Evolutionary conservation across 2,113 vertebrate genomes (phyloP), one percentile per base, ranked within the genome.

Genomic region (Oophaga pumilio): DNA sequence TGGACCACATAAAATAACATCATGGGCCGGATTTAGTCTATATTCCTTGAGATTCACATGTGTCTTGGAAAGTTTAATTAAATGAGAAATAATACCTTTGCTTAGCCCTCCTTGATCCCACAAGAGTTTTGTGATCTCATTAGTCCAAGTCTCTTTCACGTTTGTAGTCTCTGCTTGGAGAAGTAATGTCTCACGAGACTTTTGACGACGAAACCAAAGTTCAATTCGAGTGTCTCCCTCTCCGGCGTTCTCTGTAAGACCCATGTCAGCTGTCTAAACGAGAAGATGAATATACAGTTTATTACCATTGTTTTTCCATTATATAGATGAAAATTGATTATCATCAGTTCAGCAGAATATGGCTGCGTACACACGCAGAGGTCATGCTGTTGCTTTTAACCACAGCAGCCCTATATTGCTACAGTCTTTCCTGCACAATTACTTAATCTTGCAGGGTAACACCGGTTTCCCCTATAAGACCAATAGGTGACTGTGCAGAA

Each of bases 101-200:
- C 96, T 97, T 90, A 96, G 94, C 53, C 96, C 96, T 88, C 97
- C 97, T 62, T 98, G 96, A 1, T 95, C 96, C 97, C 97, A 97
- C 66, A 98, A 94, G 76, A 97, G 94, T 71, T 96, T 96, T 57
- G 97, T 96, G 0, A 98, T 91, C 84, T 97, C 96, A 1, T 94
- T 96, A 0, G 95, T 96, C 97, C 97, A 98, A 17, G 91, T 91
- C 82, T 92, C 93, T 88, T 93, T 95, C 68, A 92, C 92, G 8
- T 95, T 94, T 1, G 91, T 60, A 28, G 93, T 94, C 73, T 89
- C 81, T 0, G 95, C 95, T 88, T 97, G 97, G 64, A 98, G 91
- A 13, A 96, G 96, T 82, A 97, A 92, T 11, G 94, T 95, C 89
- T 97, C 96, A 77, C 93, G 93, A 84, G 94, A 93, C 0, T 95